phyloP scores from a whole-genome alignment of 1,140 invertebrate genomes.

The Metopolophium dirhodum region DNA sequence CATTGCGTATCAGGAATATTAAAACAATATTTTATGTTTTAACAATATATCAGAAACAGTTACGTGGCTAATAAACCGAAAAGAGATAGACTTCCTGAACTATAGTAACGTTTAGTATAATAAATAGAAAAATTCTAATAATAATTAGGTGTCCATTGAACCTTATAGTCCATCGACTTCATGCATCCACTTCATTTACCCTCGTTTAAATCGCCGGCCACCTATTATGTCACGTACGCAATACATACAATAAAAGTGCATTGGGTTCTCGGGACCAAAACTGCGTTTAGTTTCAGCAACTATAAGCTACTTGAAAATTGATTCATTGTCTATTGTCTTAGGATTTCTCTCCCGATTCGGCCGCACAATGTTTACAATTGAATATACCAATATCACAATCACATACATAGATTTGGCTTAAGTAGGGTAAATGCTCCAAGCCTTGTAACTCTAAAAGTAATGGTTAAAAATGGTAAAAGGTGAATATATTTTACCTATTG shows the following conservation, averaged over 20 bases:
- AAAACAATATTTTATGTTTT: conserved; percentile 37
- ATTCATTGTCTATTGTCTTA: conserved; percentile 53
- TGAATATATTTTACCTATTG: background rate
- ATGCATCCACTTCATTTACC: conserved; percentile 34
- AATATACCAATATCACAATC: conserved; percentile 25
- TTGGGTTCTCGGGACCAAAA: background rate
- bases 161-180: conserved; percentile 25
- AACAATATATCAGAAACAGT: conserved; percentile 37
- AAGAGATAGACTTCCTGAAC: conserved; percentile 5
- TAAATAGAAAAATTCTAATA: conserved; percentile 37
- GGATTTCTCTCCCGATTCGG: conserved; percentile 53
- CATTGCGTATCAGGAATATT: conserved; percentile 34
- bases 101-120: background rate
- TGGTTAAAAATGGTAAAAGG: background rate
- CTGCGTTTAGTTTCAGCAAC: background rate
- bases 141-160: conserved; percentile 52
- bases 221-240: conserved; percentile 24
- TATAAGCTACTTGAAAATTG: conserved; percentile 22
- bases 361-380: conserved; percentile 38
- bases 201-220: conserved; percentile 51
- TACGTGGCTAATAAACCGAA: conserved; percentile 48
- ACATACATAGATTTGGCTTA: background rate
- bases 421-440: conserved; percentile 16
- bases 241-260: background rate
- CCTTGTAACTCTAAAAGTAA: background rate